Evolutionary conservation across 1,140 invertebrate genomes (phyloP).

Genomic region (Drosophila kurseongensis): DNA sequence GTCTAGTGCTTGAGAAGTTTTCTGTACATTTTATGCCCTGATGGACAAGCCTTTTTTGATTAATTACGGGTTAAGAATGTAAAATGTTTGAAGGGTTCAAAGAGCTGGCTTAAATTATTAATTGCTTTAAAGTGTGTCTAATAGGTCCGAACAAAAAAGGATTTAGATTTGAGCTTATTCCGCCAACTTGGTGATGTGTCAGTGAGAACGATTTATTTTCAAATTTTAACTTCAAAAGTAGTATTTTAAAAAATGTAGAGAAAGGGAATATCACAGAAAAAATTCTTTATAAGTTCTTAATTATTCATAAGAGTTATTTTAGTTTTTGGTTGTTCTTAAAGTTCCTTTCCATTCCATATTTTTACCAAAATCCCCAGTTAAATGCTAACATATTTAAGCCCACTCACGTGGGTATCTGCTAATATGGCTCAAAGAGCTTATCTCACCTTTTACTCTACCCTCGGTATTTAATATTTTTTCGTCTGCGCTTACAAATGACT

Average conservation of each 20-base stretch:
- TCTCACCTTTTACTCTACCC: conserved; percentile 52
- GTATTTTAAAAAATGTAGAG: too few relatives aligned
- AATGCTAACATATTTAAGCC: conserved; percentile 2
- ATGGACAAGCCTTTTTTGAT: conserved; percentile 69
- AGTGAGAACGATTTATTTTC: too few relatives aligned
- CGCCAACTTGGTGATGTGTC: not conserved
- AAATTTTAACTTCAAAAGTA: too few relatives aligned
- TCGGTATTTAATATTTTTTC: conserved; percentile 32
- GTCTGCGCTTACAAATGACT: conserved; percentile 60
- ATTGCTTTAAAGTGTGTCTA: conserved; percentile 5
- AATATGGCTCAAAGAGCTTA: conserved; percentile 78
- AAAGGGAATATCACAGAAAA: too few relatives aligned
- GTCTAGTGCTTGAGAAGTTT: conserved; percentile 65
- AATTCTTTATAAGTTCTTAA: too few relatives aligned
- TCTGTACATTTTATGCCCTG: conserved; percentile 62
- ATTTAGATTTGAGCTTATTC: not conserved
- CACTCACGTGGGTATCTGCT: conserved; percentile 19
- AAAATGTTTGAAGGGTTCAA: conserved; percentile 19
- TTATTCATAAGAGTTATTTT: too few relatives aligned
- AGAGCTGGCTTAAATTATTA: conserved; percentile 18
- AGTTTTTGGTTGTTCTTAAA: not conserved
- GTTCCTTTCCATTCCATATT: too few relatives aligned
- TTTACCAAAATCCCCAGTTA: not conserved
- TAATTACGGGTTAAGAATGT: conserved; percentile 52
- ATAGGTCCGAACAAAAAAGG: not conserved